Evolutionary conservation across 2,797 vertebrate species (phyloP).

Genomic region (Melanotaenia nigrans): DNA sequence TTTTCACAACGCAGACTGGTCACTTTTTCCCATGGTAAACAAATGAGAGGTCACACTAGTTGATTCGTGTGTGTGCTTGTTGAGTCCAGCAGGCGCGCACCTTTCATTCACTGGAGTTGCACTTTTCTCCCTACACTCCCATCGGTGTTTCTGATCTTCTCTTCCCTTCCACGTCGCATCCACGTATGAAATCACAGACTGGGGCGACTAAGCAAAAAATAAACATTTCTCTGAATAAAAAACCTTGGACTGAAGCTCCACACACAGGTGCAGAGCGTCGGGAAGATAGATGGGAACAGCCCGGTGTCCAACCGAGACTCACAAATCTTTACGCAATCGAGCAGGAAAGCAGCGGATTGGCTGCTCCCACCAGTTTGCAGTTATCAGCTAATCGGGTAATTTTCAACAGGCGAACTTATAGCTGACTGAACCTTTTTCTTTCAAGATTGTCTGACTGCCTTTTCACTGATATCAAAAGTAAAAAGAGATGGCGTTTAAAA

Average conservation of each 20-base stretch:
- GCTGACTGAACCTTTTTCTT: neutral
- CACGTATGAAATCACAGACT: neutral
- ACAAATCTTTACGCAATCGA: slow-evolving; percentile 37
- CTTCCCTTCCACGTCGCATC: slow-evolving; percentile 16
- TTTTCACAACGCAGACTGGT: neutral
- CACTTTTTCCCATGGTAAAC: slow-evolving; percentile 28
- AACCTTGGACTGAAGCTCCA: slow-evolving; percentile 8
- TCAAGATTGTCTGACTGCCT: neutral
- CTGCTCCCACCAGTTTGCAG: slow-evolving; percentile 13
- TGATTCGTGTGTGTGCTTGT: neutral
- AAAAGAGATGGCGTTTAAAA: no score
- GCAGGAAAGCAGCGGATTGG: slow-evolving; percentile 59
- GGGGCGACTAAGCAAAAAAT: neutral
- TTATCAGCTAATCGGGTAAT: neutral
- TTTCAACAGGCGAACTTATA: neutral
- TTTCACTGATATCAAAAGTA: neutral
- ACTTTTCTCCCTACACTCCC: slow-evolving; percentile 67
- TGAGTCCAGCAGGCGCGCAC: slow-evolving; percentile 37
- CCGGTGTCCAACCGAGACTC: slow-evolving; percentile 23
- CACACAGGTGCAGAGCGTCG: slow-evolving; percentile 24
- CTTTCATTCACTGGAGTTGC: slow-evolving; percentile 41
- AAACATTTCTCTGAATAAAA: neutral
- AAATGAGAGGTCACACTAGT: neutral
- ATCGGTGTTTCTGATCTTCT: slow-evolving; percentile 18
- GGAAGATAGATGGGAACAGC: slow-evolving; percentile 42